phyloP scores from a whole-genome alignment of 2,113 vertebrate species.

The Triplophysa tibetana region DNA sequence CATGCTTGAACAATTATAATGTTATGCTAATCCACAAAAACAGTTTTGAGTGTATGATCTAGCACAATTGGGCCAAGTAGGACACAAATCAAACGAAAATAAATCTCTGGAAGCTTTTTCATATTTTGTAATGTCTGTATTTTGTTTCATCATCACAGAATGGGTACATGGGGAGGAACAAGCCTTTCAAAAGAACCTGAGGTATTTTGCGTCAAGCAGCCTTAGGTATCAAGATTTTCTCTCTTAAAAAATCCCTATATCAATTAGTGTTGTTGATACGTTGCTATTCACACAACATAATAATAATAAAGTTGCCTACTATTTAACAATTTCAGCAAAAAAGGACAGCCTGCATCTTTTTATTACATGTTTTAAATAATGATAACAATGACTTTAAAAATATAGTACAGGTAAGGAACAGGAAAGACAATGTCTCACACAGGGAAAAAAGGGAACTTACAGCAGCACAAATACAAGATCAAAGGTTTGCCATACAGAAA shows the following conservation, averaged over 20 bases:
- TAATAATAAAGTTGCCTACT: constrained; percentile 63
- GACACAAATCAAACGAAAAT: constrained; percentile 29
- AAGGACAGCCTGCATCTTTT: constrained; percentile 80
- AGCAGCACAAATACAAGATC: constrained; percentile 70
- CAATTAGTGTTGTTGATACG: constrained; percentile 74
- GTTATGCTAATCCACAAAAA: no score
- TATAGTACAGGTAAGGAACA: constrained; percentile 62
- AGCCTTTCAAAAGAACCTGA: constrained; percentile 83
- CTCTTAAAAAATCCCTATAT: constrained; percentile 73
- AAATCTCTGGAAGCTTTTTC: constrained; percentile 57
- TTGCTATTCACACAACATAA: constrained; percentile 78
- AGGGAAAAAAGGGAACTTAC: constrained; percentile 59
- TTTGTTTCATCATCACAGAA: constrained; percentile 83
- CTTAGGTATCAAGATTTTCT: constrained; percentile 80
- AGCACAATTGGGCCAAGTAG: background rate
- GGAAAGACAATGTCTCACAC: constrained; percentile 62
- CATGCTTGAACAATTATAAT: no score
- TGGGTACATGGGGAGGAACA: constrained; percentile 80
- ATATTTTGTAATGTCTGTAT: constrained; percentile 79
- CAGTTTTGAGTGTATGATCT: background rate
- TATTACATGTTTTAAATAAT: constrained; percentile 79
- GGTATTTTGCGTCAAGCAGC: constrained; percentile 86
- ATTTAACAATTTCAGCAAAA: constrained; percentile 71
- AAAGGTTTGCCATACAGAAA: constrained; percentile 65
- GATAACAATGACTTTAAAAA: constrained; percentile 72